phyloP scores from a whole-genome alignment of 2,113 vertebrate genomes.

The Percina caprodes region DNA sequence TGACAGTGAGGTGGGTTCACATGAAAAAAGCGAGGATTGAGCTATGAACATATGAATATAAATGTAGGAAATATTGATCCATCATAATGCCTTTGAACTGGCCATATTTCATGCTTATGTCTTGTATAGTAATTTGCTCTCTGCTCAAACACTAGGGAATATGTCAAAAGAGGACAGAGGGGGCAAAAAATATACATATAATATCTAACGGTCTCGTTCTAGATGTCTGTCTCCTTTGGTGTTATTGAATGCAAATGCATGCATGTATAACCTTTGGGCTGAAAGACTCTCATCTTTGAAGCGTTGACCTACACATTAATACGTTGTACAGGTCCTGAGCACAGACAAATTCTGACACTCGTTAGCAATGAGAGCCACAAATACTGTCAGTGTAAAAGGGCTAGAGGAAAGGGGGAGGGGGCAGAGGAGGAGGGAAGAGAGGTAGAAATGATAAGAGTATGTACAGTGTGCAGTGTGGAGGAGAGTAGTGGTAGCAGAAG shows the following conservation, averaged over 20 bases:
- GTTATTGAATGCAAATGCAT: slow-evolving; percentile 85
- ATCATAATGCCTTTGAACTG: slow-evolving; percentile 63
- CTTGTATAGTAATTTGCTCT: slow-evolving; percentile 71
- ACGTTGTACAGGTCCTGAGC: slow-evolving; percentile 78
- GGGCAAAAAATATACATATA: slow-evolving; percentile 35
- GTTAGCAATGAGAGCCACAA: slow-evolving; percentile 76
- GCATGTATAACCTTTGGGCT: slow-evolving; percentile 85
- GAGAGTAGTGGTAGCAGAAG: slow-evolving; percentile 23
- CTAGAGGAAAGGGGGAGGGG: slow-evolving; percentile 5
- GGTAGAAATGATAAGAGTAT: slow-evolving; percentile 53
- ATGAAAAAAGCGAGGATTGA: slow-evolving; percentile 47
- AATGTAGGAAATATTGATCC: slow-evolving; percentile 82
- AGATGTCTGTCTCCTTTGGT: slow-evolving; percentile 56
- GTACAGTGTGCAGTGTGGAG: slow-evolving; percentile 13
- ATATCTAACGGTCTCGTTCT: slow-evolving; percentile 51
- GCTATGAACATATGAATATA: slow-evolving; percentile 77
- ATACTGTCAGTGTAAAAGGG: slow-evolving; percentile 64
- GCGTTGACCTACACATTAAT: slow-evolving; percentile 85
- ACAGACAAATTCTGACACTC: slow-evolving; percentile 83
- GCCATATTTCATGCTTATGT: slow-evolving; percentile 63
- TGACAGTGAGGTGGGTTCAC: slow-evolving; percentile 50
- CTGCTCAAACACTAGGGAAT: slow-evolving; percentile 59
- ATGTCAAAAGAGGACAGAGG: slow-evolving; percentile 62
- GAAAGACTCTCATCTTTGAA: slow-evolving; percentile 84
- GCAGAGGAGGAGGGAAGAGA: slow-evolving; percentile 11